Base-by-base conservation (phyloP, 1,140 invertebrate genomes). In the Ceratina australensis region DNA sequence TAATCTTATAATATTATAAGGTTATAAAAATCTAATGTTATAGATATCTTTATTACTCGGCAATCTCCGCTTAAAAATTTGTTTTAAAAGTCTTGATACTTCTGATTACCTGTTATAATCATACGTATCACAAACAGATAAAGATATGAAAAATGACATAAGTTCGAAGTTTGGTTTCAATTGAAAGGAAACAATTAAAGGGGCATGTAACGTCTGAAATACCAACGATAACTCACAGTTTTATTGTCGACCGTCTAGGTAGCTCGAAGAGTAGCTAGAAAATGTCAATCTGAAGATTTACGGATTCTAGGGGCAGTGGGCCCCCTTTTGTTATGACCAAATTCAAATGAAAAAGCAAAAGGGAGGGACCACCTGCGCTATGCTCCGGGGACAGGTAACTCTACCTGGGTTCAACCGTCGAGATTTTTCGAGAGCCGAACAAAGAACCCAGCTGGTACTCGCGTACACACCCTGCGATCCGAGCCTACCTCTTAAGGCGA, bases 381-480 rank as follows among this genome's bases (percentile, higher is more conserved):
- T 72, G 13, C 57, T 47, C 49, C 5, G 71, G n/a, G 47, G 64
- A 72, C 75, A 74, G 71, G 83, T 82, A 85, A 84, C 76, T 81
- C 66, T 84, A 85, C 75, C 83, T 82, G 83, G 54, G 20, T 56
- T 42, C 2, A 79, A 60, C 65, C 71, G 57, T 15, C 57, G 47
- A 81, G 82, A 84, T 85, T 81, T 79, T 76, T 65, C 57, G 49
- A 57, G 72, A 26, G 54, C 50, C 82, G 82, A 75, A 85, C 83
- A 84, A 85, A 85, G 80, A 47, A 68, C 56, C 75, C 83, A 85
- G 75, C 79, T 85, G 83, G 60, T 63, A 75, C 52, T 74, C 82
- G 73, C 56, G 56, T 15, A n/a, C n/a, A 54, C 42, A 26, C 59
- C 57, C 61, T 60, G 12, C 42, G 59, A 56, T 56, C 78, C 50